Evolutionary conservation across 2,113 vertebrate species (phyloP).

Genomic region (Mastomys natalensis): DNA sequence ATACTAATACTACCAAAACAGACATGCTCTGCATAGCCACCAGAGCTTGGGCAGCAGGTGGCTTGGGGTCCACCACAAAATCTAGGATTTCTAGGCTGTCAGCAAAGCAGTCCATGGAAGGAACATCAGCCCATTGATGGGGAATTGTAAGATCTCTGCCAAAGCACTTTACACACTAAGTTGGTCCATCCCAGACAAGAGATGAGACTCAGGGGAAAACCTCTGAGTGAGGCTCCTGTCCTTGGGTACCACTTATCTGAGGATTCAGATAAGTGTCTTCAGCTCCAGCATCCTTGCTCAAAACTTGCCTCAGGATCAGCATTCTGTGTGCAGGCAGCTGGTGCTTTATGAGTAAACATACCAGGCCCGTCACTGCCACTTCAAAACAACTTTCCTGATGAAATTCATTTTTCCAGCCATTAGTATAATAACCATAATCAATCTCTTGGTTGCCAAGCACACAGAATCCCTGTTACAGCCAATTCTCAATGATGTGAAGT

Average conservation of each 20-base stretch:
- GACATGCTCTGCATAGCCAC: neutral
- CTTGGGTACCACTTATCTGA: neutral
- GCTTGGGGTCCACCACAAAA: neutral
- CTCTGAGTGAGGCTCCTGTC: neutral
- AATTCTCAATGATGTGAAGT: conserved; percentile 71
- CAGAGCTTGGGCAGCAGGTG: neutral
- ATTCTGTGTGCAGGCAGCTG: neutral
- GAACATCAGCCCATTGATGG: neutral
- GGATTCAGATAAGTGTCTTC: neutral
- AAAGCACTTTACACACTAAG: neutral
- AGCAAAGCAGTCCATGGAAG: accelerated
- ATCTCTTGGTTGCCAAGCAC: conserved; percentile 78
- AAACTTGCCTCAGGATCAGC: neutral
- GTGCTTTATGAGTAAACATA: conserved; percentile 28
- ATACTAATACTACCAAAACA: conserved; percentile 39
- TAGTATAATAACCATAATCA: conserved; percentile 83
- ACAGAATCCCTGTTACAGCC: conserved; percentile 67
- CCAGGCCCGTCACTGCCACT: neutral
- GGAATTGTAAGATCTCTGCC: neutral
- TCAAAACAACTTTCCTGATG: conserved; percentile 72
- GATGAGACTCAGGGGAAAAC: neutral
- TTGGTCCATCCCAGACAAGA: neutral
- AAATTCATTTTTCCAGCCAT: conserved; percentile 80
- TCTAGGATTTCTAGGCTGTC: neutral
- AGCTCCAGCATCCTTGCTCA: neutral